Percentiles rank a stretch among this genome's conserved stretches.
These are phyloP conservation scores for Wasmannia auropunctata DNA, from an alignment of 1,140 invertebrate genomes.

Conservation along the genomic window DNA sequence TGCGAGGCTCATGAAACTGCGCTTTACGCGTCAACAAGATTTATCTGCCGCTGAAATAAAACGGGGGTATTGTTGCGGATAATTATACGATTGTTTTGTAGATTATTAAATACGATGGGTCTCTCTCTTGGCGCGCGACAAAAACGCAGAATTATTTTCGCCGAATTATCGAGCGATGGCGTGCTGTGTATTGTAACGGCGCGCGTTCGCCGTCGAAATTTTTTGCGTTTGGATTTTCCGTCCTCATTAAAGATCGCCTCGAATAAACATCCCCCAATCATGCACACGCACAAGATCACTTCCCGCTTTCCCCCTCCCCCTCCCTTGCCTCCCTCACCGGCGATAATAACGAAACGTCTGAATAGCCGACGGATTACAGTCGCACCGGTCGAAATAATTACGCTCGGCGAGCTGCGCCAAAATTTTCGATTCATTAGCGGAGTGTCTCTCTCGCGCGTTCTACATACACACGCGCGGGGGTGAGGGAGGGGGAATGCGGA, in stretches of 20 bases:
- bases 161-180: neutral
- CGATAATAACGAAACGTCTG: slow-evolving; percentile 40
- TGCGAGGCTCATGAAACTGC: neutral
- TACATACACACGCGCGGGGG: neutral
- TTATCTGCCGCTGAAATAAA: neutral
- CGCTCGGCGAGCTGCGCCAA: neutral
- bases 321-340: neutral
- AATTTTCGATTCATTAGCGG: slow-evolving; percentile 51
- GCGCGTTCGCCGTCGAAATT: neutral
- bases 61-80: neutral
- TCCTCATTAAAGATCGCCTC: neutral
- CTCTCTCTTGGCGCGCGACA: neutral
- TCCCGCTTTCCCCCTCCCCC: neutral
- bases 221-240: neutral
- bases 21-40: neutral
- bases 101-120: neutral
- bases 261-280: neutral
- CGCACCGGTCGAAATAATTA: slow-evolving; percentile 31
- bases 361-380: slow-evolving; percentile 41
- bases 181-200: neutral
- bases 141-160: neutral
- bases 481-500: slow-evolving; percentile 22
- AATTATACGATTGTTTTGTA: neutral
- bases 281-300: neutral
- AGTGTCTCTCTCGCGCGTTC: neutral